These are phyloP conservation scores for Deilephila porcellus DNA, from an alignment of 2,888 invertebrate genomes.

Conservation along the genomic window DNA sequence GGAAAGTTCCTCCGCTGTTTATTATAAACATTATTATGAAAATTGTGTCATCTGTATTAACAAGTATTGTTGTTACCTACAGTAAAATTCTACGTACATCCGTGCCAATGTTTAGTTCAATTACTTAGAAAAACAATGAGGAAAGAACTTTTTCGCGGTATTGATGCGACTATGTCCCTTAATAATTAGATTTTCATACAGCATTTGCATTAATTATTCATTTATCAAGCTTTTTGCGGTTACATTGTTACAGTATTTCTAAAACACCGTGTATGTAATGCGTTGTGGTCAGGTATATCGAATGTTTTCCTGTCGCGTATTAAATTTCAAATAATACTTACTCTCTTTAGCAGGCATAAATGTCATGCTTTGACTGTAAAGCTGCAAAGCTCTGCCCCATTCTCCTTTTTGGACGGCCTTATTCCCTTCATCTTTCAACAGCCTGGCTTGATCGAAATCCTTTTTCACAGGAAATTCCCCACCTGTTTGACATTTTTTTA, in stretches of 20 bases:
- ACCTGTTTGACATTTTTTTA: conserved; percentile 63
- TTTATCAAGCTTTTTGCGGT: conserved; percentile 9
- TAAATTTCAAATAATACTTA: conserved; percentile 64
- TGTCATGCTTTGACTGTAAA: conserved; percentile 89
- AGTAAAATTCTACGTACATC: conserved; percentile 24
- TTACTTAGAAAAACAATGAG: conserved; percentile 34
- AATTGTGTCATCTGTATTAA: conserved; percentile 17
- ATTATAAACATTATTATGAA: conserved; percentile 30
- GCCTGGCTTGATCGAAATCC: conserved; percentile 84
- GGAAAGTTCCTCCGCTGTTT: conserved; percentile 85
- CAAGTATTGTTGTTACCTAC: conserved; percentile 23
- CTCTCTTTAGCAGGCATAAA: conserved; percentile 88
- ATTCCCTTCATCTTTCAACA: conserved; percentile 89
- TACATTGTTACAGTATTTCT: not conserved
- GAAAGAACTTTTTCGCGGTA: conserved; percentile 45
- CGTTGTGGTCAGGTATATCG: conserved; percentile 25
- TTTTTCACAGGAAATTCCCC: conserved; percentile 80
- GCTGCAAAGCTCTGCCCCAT: conserved; percentile 87
- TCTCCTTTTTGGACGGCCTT: conserved; percentile 88
- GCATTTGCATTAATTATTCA: conserved; percentile 2
- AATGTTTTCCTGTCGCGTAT: conserved; percentile 31
- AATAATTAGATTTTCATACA: not conserved
- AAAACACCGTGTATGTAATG: not conserved
- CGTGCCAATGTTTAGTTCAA: conserved; percentile 30
- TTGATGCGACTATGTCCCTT: conserved; percentile 1